Percentiles rank a stretch among this genome's conserved stretches.
Evolutionary conservation across 92 coral and sea anemone species (phyloP).

Genomic region (Epizoanthus rinbou): DNA sequence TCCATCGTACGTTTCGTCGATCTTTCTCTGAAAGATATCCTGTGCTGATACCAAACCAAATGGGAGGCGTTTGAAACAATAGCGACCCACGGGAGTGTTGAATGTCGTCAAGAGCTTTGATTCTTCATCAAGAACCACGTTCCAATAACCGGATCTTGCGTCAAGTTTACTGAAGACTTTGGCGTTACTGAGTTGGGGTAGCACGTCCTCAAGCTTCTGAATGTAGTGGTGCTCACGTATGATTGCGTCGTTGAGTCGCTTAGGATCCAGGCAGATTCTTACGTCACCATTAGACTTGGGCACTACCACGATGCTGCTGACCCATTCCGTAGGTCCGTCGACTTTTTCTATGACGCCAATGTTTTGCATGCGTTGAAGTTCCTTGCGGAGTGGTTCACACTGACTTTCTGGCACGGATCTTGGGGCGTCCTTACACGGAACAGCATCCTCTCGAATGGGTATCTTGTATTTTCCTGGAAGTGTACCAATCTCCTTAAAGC

Average conservation of each 20-base stretch:
- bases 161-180: conserved; percentile 27
- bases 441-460: conserved; percentile 41
- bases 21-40: conserved; percentile 41
- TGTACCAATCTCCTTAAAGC: conserved; percentile 39
- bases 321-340: conserved; percentile 37
- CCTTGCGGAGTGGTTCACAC: conserved; percentile 40
- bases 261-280: conserved; percentile 45
- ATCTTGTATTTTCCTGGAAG: conserved; percentile 38
- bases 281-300: conserved; percentile 28
- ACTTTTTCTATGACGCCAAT: conserved; percentile 33
- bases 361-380: conserved; percentile 37
- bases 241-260: conserved; percentile 45
- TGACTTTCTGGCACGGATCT: conserved; percentile 40
- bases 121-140: conserved; percentile 29
- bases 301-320: conserved; percentile 34
- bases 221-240: conserved; percentile 55
- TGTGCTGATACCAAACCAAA: conserved; percentile 43
- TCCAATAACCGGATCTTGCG: conserved; percentile 32
- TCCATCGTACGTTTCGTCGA: conserved; percentile 44
- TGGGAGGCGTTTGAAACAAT: conserved; percentile 49
- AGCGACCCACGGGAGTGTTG: conserved; percentile 45
- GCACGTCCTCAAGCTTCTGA: conserved; percentile 46
- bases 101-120: conserved; percentile 38
- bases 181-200: conserved; percentile 41
- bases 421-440: conserved; percentile 41